These are phyloP conservation scores for Diloba caeruleocephala DNA, from an alignment of 2,888 invertebrate species.

Conservation along the genomic window DNA sequence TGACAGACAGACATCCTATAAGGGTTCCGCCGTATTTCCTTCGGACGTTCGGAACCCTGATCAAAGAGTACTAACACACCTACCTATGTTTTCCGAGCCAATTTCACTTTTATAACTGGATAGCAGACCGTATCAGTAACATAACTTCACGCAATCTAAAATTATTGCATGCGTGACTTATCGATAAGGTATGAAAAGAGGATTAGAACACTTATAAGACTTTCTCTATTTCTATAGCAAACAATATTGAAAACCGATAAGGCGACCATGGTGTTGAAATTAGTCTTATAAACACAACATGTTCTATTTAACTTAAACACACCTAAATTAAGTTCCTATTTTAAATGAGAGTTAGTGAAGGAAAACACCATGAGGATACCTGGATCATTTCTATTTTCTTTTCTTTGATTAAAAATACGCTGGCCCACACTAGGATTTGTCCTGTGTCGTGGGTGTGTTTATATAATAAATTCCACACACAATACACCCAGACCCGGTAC, in stretches of 20 bases:
- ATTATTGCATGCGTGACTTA: constrained; percentile 3
- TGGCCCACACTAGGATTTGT: too few relatives aligned
- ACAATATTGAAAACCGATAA: constrained; percentile 2
- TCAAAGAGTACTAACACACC: not conserved
- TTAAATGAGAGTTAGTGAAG: not conserved
- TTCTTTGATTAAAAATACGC: too few relatives aligned
- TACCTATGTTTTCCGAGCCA: constrained; percentile 12
- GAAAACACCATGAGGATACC: not conserved
- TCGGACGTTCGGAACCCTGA: too few relatives aligned
- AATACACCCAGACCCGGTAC: too few relatives aligned
- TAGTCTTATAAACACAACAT: not conserved
- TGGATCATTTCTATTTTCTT: too few relatives aligned
- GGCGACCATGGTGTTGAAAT: not conserved
- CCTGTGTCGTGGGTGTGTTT: too few relatives aligned
- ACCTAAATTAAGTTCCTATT: too few relatives aligned
- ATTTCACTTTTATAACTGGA: constrained; percentile 8
- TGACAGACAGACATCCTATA: too few relatives aligned
- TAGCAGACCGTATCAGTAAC: not conserved
- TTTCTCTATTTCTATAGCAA: not conserved
- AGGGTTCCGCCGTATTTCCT: too few relatives aligned
- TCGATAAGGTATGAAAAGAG: constrained; percentile 6
- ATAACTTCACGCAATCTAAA: constrained; percentile 16
- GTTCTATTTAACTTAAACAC: too few relatives aligned
- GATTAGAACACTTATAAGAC: constrained; percentile 4
- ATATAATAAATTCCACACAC: too few relatives aligned